Percentiles rank a stretch among this genome's conserved stretches.
phyloP scores from a whole-genome alignment of 2,888 invertebrate species.

The Sisyra nigra region DNA sequence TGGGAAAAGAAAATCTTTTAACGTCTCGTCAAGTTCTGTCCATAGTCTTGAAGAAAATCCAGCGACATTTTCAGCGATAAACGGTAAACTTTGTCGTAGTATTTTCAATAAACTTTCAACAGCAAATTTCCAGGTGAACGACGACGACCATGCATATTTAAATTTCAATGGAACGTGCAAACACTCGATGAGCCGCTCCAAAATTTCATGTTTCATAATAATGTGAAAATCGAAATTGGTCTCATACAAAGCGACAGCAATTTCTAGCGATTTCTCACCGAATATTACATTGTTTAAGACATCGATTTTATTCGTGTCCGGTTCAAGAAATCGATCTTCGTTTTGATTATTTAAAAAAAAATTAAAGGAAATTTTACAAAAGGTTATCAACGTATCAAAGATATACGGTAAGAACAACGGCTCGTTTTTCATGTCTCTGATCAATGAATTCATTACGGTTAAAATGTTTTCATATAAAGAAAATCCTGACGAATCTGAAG shows the following conservation, averaged over 20 bases:
- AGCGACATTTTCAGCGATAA: slow-evolving; percentile 64
- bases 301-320: slow-evolving; percentile 32
- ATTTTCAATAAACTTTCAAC: slow-evolving; percentile 61
- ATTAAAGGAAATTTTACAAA: slow-evolving; percentile 53
- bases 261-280: slow-evolving; percentile 61
- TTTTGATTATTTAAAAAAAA: slow-evolving; percentile 43
- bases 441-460: slow-evolving; percentile 74
- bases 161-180: slow-evolving; percentile 56
- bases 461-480: slow-evolving; percentile 72
- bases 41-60: slow-evolving; percentile 60
- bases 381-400: slow-evolving; percentile 45
- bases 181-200: slow-evolving; percentile 47
- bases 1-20: slow-evolving; percentile 87
- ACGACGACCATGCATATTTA: slow-evolving; percentile 67
- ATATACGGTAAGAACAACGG: slow-evolving; percentile 49
- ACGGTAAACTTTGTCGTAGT: slow-evolving; percentile 68
- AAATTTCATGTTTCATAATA: slow-evolving; percentile 53
- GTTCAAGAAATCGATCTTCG: slow-evolving; percentile 29
- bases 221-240: slow-evolving; percentile 51
- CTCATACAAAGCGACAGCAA: slow-evolving; percentile 60
- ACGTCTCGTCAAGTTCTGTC: slow-evolving; percentile 67
- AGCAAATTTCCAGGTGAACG: slow-evolving; percentile 69
- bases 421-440: slow-evolving; percentile 45
- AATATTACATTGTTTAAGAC: slow-evolving; percentile 75
- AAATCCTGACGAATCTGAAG: slow-evolving; percentile 64